Percentiles rank a stretch among this genome's conserved stretches.
phyloP scores from a whole-genome alignment of 2,113 vertebrate genomes.

The Crotalus horridus region DNA sequence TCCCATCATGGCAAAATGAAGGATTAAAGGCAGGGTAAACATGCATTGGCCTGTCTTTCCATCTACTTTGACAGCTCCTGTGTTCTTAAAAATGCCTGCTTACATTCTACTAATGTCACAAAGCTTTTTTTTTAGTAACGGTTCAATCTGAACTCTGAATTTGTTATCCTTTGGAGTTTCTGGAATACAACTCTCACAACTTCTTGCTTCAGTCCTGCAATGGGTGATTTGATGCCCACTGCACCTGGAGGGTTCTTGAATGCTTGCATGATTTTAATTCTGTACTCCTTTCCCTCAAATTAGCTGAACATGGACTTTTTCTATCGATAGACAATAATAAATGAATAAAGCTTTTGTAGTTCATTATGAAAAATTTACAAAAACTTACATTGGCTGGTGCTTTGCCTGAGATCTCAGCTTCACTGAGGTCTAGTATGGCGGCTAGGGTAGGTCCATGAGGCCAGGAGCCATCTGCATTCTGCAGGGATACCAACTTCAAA shows the following conservation, averaged over 20 bases:
- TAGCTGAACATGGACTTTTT: not conserved
- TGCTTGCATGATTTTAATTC: too few species aligned
- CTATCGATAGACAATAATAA: not conserved
- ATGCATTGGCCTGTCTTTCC: not conserved
- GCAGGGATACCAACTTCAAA: conserved; percentile 70
- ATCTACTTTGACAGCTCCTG: not conserved
- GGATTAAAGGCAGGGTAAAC: not conserved
- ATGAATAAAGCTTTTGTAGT: not conserved
- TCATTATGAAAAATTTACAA: too few species aligned
- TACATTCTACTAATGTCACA: not conserved
- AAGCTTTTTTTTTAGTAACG: not conserved
- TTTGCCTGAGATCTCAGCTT: conserved; percentile 49
- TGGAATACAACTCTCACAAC: not conserved
- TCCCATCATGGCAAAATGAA: not conserved
- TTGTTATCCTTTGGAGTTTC: not conserved
- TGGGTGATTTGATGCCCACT: not conserved
- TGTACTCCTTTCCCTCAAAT: not conserved
- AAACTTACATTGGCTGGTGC: conserved; percentile 38
- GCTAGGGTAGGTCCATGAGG: conserved; percentile 60
- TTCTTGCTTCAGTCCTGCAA: not conserved
- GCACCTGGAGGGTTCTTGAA: not conserved
- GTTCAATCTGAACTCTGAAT: not conserved
- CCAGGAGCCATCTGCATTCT: conserved; percentile 78
- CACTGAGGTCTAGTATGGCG: conserved; percentile 53
- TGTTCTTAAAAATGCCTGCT: not conserved